Evolutionary conservation across 1,140 invertebrate genomes (phyloP).

Genomic region (Periplaneta americana): DNA sequence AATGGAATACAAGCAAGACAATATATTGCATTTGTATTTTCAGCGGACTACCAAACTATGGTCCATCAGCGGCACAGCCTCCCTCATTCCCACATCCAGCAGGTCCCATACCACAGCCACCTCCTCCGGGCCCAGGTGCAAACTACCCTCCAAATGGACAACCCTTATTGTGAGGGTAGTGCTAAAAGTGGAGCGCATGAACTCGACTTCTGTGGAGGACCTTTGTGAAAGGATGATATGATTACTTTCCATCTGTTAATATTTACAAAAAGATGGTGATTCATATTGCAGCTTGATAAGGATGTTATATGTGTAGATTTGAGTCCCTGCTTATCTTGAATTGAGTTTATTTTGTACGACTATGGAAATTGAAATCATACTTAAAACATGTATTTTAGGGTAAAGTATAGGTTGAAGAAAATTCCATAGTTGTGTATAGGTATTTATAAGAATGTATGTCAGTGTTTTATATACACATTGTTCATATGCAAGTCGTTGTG

Average conservation of each 20-base stretch:
- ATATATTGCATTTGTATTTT: too few relatives aligned
- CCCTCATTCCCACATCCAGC: background rate
- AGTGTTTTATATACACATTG: background rate
- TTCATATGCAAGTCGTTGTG: background rate
- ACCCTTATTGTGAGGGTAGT: constrained; percentile 1
- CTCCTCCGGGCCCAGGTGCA: background rate
- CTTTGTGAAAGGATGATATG: background rate
- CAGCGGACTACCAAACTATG: background rate
- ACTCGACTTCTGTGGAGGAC: background rate
- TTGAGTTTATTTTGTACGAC: background rate
- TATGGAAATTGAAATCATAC: background rate
- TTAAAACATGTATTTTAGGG: background rate
- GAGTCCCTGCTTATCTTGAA: background rate
- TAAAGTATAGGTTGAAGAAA: background rate
- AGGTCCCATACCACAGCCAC: background rate
- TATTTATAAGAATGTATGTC: background rate
- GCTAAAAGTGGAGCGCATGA: background rate
- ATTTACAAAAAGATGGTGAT: background rate
- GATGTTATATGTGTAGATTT: background rate
- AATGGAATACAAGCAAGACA: too few relatives aligned
- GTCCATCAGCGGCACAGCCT: background rate
- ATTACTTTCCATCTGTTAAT: background rate
- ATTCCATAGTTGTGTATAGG: background rate
- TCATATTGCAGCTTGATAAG: too few relatives aligned
- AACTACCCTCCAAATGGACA: constrained; percentile 3